A percentile compares a stretch with the other conserved stretches of the same genome.
These are phyloP conservation scores for Ornithoptera alexandrae DNA, from an alignment of 2,888 invertebrate species.

Conservation along the genomic window DNA sequence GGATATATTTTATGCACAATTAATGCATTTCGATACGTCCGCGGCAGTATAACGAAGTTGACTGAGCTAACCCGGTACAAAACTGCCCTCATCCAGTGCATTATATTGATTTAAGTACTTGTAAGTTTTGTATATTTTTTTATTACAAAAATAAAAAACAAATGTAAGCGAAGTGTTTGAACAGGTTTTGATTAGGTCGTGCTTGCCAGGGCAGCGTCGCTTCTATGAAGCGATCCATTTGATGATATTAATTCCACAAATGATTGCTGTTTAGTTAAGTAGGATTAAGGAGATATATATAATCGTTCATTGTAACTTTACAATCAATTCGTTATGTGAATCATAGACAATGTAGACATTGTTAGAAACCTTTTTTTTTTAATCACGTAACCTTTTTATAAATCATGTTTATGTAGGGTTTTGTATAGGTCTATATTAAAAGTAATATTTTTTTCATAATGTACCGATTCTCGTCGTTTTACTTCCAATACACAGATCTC, in stretches of 20 bases:
- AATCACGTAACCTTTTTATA: conserved; percentile 52
- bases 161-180: conserved; percentile 57
- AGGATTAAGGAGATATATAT: conserved; percentile 46
- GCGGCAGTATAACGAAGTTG: conserved; percentile 46
- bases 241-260: conserved; percentile 39
- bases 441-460: conserved; percentile 39
- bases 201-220: conserved; percentile 64
- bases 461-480: conserved; percentile 36
- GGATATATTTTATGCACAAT: conserved; percentile 63
- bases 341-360: conserved; percentile 62
- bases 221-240: conserved; percentile 68
- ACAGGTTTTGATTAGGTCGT: conserved; percentile 45
- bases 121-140: conserved; percentile 69
- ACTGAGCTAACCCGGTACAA: conserved; percentile 70
- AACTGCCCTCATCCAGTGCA: conserved; percentile 72
- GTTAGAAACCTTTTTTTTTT: conserved; percentile 55
- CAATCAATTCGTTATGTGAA: conserved; percentile 50
- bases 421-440: conserved; percentile 49
- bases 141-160: conserved; percentile 41
- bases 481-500: conserved; percentile 67
- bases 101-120: conserved; percentile 65
- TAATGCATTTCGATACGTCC: conserved; percentile 64
- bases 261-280: conserved; percentile 36
- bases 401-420: conserved; percentile 44
- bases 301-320: conserved; percentile 43